Percentiles rank a stretch among this genome's conserved stretches.
Conservation (phyloP, 2,113 vertebrate species). For the Prietella phreatophila region DNA sequence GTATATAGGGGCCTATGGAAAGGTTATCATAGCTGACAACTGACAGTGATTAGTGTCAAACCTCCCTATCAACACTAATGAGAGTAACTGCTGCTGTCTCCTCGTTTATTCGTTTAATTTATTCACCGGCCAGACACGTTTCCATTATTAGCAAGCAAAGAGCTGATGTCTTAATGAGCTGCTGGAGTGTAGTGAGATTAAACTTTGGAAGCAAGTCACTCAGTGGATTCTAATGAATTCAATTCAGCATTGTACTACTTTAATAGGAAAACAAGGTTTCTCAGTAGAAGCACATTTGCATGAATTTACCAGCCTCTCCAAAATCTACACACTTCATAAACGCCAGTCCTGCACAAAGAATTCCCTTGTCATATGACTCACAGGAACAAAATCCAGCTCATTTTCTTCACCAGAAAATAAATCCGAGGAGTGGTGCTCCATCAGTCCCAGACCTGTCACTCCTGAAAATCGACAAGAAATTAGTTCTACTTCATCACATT, state of each 20-base stretch:
- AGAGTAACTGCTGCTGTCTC: background rate
- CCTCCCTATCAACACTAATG: background rate
- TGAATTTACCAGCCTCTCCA: background rate
- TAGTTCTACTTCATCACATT: background rate
- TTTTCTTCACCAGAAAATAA: constrained; percentile 40
- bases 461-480: constrained; percentile 10
- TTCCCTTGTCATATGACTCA: background rate
- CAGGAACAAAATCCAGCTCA: constrained; percentile 28
- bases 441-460: constrained; percentile 17
- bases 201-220: background rate
- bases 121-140: constrained; percentile 10
- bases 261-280: background rate
- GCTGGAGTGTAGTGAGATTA: background rate
- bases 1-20: background rate
- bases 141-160: constrained; percentile 27
- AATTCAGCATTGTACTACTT: background rate
- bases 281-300: background rate
- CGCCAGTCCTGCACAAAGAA: background rate
- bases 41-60: constrained; percentile 5
- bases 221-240: background rate
- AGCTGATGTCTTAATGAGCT: constrained; percentile 25
- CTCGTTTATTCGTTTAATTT: background rate
- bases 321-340: background rate
- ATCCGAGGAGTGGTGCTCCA: constrained; percentile 19
- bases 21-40: background rate